Evolutionary conservation across 2,113 vertebrate genomes (phyloP), one percentile per base, ranked within the genome.

Genomic region (Ammodramus savannarum): DNA sequence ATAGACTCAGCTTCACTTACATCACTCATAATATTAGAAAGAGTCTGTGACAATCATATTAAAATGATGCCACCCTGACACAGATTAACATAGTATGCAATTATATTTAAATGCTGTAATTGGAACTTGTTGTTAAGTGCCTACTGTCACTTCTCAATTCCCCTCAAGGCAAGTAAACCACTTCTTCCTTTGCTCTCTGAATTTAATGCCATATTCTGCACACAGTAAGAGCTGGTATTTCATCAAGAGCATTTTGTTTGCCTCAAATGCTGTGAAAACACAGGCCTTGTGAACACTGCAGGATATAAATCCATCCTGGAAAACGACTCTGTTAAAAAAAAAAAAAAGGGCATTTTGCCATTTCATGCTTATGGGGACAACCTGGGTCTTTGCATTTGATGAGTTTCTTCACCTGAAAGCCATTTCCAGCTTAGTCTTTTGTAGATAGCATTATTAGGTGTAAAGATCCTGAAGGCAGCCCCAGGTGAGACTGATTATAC

Each of bases 31-130:
- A 97, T 97, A 98, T 97, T 97, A 98, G 96, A 95, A 94, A 96
- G 91, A 97, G 92, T 97, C 95, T 97, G 96, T 97, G 80, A 88
- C 87, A 96, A 96, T 98, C 94, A 96, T 97, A 97, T 98, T 98
- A 97, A 95, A 98, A 97, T 73, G 95, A 97, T 97, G 95, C 97
- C 80, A 97, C 92, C 91, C 96, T 97, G 97, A 98, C 96, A 97
- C 85, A 98, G 97, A 98, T 97, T 97, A 98, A 97, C 97, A 95
- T 95, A 97, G 91, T 96, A 97, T 96, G 97, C 97, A 98, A 98
- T 98, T 98, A 98, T 97, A 97, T 97, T 98, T 98, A 98, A 98
- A 98, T 94, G 91, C 93, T 97, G 96, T 98, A 98, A 98, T 97
- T 97, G 97, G 96, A 98, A 98, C 98, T 98, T 95, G 97, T 97